These are phyloP conservation scores for Gastrophryne carolinensis DNA, from an alignment of 2,797 vertebrate genomes.

Conservation along the genomic window DNA sequence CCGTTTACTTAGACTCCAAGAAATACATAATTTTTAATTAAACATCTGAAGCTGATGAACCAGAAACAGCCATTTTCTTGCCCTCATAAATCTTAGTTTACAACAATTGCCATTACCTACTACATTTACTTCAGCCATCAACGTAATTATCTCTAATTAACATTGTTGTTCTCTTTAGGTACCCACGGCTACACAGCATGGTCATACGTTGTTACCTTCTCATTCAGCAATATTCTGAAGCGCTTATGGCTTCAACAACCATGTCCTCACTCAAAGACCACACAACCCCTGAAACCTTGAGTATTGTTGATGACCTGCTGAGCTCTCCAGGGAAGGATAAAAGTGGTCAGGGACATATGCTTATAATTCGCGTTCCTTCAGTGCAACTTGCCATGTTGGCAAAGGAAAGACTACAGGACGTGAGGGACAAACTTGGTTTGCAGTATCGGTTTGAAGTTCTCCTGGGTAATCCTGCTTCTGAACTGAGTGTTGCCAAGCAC, in stretches of 20 bases:
- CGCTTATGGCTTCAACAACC: slow-evolving; percentile 93
- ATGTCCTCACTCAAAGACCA: slow-evolving; percentile 87
- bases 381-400: slow-evolving; percentile 95
- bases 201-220: slow-evolving; percentile 96
- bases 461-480: slow-evolving; percentile 85
- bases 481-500: slow-evolving; percentile 80
- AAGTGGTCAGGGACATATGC: slow-evolving; percentile 89
- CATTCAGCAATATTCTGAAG: slow-evolving; percentile 97
- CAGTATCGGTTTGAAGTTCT: slow-evolving; percentile 92
- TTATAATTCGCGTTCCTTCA: slow-evolving; percentile 91
- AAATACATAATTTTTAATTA: no score
- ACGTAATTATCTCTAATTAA: not conserved
- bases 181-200: slow-evolving; percentile 95
- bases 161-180: slow-evolving; percentile 69
- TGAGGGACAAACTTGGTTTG: slow-evolving; percentile 89
- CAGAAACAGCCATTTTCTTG: no score
- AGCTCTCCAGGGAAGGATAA: slow-evolving; percentile 78
- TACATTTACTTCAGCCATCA: no score
- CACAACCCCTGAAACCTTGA: slow-evolving; percentile 92
- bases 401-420: slow-evolving; percentile 90
- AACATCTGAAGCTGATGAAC: no score
- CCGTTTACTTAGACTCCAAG: no score
- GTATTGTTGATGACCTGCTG: slow-evolving; percentile 93
- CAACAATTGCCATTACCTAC: no score
- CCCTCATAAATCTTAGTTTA: no score